Evolutionary conservation across 2,113 vertebrate species (phyloP).

Genomic region (Aspidoscelis tigris): DNA sequence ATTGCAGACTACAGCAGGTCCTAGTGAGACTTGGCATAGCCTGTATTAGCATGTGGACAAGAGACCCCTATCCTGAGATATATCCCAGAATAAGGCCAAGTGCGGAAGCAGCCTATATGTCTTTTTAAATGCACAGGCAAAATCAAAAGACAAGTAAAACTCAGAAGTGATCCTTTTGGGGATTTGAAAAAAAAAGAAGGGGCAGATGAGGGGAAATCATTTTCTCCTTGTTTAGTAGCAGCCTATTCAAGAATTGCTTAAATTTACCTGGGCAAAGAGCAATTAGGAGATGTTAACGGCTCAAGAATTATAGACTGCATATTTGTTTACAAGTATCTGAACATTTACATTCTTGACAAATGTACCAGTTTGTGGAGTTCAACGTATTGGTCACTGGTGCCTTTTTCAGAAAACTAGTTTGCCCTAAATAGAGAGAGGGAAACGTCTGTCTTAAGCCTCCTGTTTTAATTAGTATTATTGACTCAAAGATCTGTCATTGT

Average conservation of each 20-base stretch:
- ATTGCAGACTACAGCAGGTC: too few species aligned
- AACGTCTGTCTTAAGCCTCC: slow-evolving; percentile 27
- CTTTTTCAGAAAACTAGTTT: not conserved
- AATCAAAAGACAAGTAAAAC: not conserved
- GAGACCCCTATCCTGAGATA: too few species aligned
- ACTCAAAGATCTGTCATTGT: not conserved
- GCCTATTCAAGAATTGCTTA: not conserved
- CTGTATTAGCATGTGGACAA: too few species aligned
- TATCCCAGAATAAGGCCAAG: too few species aligned
- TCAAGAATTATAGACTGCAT: not conserved
- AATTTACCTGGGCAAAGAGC: not conserved
- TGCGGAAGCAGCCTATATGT: too few species aligned
- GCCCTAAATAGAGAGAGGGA: not conserved
- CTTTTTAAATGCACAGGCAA: not conserved
- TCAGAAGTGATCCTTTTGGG: not conserved
- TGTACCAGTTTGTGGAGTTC: slow-evolving; percentile 19
- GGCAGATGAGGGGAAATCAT: not conserved
- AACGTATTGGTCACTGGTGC: not conserved
- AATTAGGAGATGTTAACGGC: slow-evolving; percentile 1
- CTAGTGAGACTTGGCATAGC: too few species aligned
- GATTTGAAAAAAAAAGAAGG: not conserved
- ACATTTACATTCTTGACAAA: slow-evolving; percentile 9
- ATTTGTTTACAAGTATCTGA: slow-evolving; percentile 10
- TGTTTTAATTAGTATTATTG: slow-evolving; percentile 12
- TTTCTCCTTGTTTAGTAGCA: not conserved